Base-by-base conservation (phyloP, 92 coral and sea anemone species). In the Phenganax stokvisi region DNA sequence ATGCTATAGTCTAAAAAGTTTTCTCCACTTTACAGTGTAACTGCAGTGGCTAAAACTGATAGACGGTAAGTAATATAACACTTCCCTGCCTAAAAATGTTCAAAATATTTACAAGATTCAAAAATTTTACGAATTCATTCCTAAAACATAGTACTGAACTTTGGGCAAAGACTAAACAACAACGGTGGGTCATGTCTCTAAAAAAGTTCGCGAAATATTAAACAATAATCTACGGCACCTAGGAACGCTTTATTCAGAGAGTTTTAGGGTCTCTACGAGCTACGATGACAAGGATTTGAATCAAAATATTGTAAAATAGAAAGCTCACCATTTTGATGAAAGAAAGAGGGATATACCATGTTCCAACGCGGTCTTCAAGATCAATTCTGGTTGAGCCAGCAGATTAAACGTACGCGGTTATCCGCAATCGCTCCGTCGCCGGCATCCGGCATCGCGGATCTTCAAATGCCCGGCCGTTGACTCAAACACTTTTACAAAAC, bases 261-360 rank as follows among this genome's bases (percentile, higher is more conserved):
- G 53, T 65, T 79, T 47, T 44, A 17, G 27, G 12, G 4, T 10
- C 6, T 59, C 20, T 79, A 62, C 12, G 13, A 8, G 30, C 69
- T n/a, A 79, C 58, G 90, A 89, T 91, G 92, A 64, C 58, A 76
- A 44, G 85, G 96, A 91, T 89, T 91, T 77, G 57, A 56, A 17
- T 72, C 63, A 74, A 25, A 68, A 47, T 47, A 57, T 72, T 65
- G 37, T 6, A 29, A 12, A 51, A 15, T 63, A 8, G 89, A 59
- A 44, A 47, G 74, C 96, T 90, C 89, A 93, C 97, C 96, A 93
- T 93, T 89, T 93, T 93, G 92, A 84, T 85, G 89, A 87, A 79
- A 75, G 89, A 84, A 92, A 93, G 92, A 91, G 97, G 87, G 71
- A 61, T 76, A 83, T 89, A 88, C 98, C 93, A 78, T 37, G 63